phyloP scores from a whole-genome alignment of 2,797 vertebrate species.

The Tangara arthus region DNA sequence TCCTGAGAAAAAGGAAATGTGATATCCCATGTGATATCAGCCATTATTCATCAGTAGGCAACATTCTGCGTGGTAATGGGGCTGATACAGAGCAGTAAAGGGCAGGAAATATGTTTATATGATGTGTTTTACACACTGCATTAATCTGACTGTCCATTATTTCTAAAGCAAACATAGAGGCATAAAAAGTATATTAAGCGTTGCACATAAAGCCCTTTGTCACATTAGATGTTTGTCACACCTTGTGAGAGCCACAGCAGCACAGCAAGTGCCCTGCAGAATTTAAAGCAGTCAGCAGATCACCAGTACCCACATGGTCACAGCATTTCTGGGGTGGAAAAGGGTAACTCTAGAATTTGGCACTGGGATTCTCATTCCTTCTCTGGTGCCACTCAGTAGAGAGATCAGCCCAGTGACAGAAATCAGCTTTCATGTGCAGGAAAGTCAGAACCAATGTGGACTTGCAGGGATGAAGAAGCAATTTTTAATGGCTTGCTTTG shows the following conservation, averaged over 20 bases:
- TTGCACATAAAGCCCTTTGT: conserved; percentile 32
- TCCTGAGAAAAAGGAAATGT: not conserved
- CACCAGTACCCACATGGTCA: accelerated
- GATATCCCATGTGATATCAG: not conserved
- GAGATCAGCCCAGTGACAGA: not conserved
- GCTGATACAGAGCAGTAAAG: conserved; percentile 17
- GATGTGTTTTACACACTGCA: conserved; percentile 6
- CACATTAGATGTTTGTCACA: conserved; percentile 3
- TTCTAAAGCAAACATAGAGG: conserved; percentile 38
- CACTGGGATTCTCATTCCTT: not conserved
- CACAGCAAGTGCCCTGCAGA: not conserved
- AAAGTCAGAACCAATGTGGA: not conserved
- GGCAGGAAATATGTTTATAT: conserved; percentile 22
- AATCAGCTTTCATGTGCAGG: not conserved
- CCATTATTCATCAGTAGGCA: conserved; percentile 2
- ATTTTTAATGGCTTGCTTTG: not conserved
- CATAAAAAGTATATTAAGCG: conserved; percentile 40
- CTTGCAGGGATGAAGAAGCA: not conserved
- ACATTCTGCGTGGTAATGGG: not conserved
- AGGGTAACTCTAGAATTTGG: not conserved
- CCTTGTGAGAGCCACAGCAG: not conserved
- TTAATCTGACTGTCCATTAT: conserved; percentile 49
- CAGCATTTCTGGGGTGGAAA: not conserved
- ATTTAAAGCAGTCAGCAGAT: not conserved
- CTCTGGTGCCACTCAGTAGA: not conserved